Conservation (phyloP, 2,888 invertebrate species). For the Eupeodes latifasciatus region DNA sequence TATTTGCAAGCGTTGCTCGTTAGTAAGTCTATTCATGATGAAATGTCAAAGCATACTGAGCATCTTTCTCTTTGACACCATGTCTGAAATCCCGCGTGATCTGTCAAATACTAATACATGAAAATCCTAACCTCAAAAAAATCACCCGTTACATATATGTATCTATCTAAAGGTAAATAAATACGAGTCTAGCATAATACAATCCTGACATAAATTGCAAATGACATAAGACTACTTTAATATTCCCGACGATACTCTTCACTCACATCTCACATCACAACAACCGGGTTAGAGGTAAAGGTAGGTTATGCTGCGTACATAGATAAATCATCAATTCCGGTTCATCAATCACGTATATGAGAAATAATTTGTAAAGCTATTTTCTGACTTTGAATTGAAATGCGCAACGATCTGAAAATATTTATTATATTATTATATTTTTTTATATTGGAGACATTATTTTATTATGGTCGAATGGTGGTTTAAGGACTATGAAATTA, state of each 20-base stretch:
- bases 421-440: no score
- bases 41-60: no score
- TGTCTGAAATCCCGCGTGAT: no score
- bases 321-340: constrained; percentile 48
- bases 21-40: no score
- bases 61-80: no score
- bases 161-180: neutral
- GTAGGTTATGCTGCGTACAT: neutral
- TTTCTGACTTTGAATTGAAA: constrained; percentile 34
- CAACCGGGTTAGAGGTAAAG: constrained; percentile 5
- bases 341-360: constrained; percentile 41
- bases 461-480: neutral
- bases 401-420: constrained; percentile 24
- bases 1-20: no score
- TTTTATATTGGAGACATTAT: constrained; percentile 11
- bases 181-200: neutral
- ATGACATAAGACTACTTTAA: constrained; percentile 42
- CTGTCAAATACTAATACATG: no score
- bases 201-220: constrained; percentile 41
- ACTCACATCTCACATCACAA: neutral
- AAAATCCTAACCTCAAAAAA: no score
- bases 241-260: constrained; percentile 40
- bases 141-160: no score
- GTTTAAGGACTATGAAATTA: constrained; percentile 1
- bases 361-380: constrained; percentile 45